These are phyloP conservation scores for Apocheima hispidaria DNA, from an alignment of 2,888 invertebrate species.

Conservation along the genomic window DNA sequence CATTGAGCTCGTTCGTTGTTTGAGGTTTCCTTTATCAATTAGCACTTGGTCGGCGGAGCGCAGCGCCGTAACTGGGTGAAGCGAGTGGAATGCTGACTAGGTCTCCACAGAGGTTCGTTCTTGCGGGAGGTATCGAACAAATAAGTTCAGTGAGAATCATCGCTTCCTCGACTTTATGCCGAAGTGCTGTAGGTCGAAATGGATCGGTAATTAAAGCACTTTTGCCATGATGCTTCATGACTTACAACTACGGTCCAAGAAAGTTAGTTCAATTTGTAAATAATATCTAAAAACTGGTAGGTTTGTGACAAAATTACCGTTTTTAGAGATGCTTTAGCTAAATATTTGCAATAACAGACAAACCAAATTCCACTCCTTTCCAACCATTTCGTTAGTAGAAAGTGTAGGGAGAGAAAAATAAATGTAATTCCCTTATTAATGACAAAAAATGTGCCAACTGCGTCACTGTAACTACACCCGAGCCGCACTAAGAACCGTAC, in stretches of 20 bases:
- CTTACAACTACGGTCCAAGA: conserved; percentile 48
- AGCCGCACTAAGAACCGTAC: too few species aligned
- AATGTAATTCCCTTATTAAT: too few species aligned
- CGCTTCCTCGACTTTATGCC: conserved; percentile 17
- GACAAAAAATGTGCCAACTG: too few species aligned
- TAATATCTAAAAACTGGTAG: too few species aligned
- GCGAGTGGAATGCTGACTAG: conserved; percentile 75
- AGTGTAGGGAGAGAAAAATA: too few species aligned
- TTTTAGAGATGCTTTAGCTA: too few species aligned
- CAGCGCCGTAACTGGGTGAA: conserved; percentile 85
- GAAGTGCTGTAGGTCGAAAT: conserved; percentile 9
- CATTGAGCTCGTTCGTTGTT: conserved; percentile 85
- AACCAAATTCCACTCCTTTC: too few species aligned
- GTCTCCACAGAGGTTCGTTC: conserved; percentile 63
- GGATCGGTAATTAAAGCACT: background rate
- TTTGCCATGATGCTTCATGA: conserved; percentile 37
- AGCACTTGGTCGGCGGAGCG: conserved; percentile 79
- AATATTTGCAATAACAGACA: too few species aligned
- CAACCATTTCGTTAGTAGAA: too few species aligned
- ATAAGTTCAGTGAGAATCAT: conserved; percentile 12
- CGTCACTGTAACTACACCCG: too few species aligned
- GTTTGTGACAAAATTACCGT: too few species aligned
- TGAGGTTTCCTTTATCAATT: conserved; percentile 86
- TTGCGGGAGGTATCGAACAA: conserved; percentile 54
- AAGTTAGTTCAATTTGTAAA: conserved; percentile 35